Percentiles rank a stretch among this genome's conserved stretches.
Conservation (phyloP, 2,888 invertebrate genomes). For the Sisyra terminalis region DNA sequence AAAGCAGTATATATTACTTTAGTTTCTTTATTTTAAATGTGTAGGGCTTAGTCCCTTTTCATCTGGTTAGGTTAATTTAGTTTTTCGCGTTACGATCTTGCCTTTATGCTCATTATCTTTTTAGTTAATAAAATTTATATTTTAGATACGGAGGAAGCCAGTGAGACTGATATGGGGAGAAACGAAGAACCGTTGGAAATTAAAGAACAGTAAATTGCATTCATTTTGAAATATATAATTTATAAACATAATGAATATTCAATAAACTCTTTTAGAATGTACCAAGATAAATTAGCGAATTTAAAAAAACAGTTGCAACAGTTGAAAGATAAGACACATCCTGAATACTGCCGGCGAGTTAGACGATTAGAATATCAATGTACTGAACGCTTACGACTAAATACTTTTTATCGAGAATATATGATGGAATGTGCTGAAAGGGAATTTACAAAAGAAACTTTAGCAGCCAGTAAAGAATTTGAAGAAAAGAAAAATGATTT, state of each 20-base stretch:
- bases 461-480: conserved; percentile 78
- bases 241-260: background rate
- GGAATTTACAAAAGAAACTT: conserved; percentile 77
- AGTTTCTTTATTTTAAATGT: background rate
- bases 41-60: background rate
- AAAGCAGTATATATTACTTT: background rate
- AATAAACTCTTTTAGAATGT: conserved; percentile 41
- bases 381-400: conserved; percentile 62
- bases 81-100: no score
- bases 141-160: conserved; percentile 87
- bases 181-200: conserved; percentile 69
- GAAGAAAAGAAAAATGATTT: conserved; percentile 90
- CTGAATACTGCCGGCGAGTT: conserved; percentile 68
- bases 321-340: conserved; percentile 68
- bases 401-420: conserved; percentile 62
- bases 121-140: conserved; percentile 3
- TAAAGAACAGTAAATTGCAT: conserved; percentile 59
- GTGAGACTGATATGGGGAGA: conserved; percentile 82
- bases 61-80: no score
- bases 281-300: conserved; percentile 77
- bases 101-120: background rate
- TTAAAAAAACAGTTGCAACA: conserved; percentile 82
- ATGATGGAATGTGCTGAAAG: conserved; percentile 74
- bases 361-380: conserved; percentile 69
- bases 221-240: background rate